Base-by-base conservation (phyloP, 1,140 invertebrate genomes). In the Nasonia giraulti region DNA sequence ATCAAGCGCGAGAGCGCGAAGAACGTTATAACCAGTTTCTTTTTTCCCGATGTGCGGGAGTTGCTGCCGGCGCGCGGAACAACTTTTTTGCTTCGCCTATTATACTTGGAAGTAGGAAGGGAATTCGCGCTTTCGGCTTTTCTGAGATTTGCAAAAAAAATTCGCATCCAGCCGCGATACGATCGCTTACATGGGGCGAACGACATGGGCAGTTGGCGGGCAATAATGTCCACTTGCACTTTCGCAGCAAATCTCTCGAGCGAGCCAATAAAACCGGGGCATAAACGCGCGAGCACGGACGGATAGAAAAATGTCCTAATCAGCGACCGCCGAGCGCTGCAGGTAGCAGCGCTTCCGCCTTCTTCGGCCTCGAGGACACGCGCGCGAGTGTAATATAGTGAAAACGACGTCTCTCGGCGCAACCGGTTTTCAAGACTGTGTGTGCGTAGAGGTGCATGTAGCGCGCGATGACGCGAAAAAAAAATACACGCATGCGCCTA, bases 1-100 rank as follows among this genome's bases (percentile, higher is more conserved):
- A 55, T 82, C 55, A 82, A 62, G 55, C 55, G 55, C 55, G 55
- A 62, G 55, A 17, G 20, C 47, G 55, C 55, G 55, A 62, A 62
- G 68, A 71, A 71, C 55, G 55, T 27, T 27, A 2, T 71, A 71
- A 80, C 77, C 37, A 47, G 66, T 27, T 78, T 71, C 44, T 20
- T 44, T 62, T 50, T 40, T 14, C 37, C 12, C 50, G 23, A 27
- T 27, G 33, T 37, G 4, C 40, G n/a, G 47, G 33, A 37, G 33
- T 4, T 6, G n/a, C 27, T 27, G 27, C 27, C 27, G 27, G 27
- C 6, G 33, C 69, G 40, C 27, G 55, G 55, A 62, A 73, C 27
- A 33, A 73, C 55, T 17, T 17, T 80, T 47, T 47, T 27, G 40
- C 40, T 40, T 44, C 10, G 40, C n/a, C 0, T 62, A n/a, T 7